Percentiles rank a stretch among this genome's conserved stretches.
phyloP scores from a whole-genome alignment of 2,113 vertebrate species.

The Euleptes europaea region DNA sequence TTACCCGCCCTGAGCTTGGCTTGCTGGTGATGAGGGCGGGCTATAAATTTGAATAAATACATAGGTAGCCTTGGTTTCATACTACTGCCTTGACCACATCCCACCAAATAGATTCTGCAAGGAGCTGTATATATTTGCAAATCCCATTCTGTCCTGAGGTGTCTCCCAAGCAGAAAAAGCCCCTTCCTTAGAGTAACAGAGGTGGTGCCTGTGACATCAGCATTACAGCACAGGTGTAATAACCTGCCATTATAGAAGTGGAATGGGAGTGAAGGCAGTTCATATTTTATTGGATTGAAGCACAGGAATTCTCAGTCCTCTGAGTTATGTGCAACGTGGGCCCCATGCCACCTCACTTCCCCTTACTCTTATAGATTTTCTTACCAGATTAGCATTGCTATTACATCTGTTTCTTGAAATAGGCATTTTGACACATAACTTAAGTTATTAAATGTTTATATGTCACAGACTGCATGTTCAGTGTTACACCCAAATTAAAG shows the following conservation, averaged over 20 bases:
- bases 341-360: no score
- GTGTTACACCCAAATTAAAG: no score
- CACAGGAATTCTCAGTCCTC: neutral
- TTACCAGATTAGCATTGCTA: no score
- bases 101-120: neutral
- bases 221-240: neutral
- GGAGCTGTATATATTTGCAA: neutral
- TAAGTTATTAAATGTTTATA: no score
- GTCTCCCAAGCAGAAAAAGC: neutral
- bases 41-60: no score
- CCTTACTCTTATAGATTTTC: no score
- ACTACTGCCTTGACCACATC: neutral
- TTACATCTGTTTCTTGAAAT: no score
- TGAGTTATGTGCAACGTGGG: no score
- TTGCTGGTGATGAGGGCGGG: no score
- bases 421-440: no score
- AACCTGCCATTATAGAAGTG: neutral
- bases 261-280: neutral
- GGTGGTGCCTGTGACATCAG: neutral
- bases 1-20: no score
- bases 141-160: neutral
- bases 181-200: neutral
- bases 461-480: no score
- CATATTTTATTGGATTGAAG: neutral
- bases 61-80: neutral